These are phyloP conservation scores for Caloenas nicobarica DNA, from an alignment of 2,113 vertebrate genomes.

Conservation along the genomic window DNA sequence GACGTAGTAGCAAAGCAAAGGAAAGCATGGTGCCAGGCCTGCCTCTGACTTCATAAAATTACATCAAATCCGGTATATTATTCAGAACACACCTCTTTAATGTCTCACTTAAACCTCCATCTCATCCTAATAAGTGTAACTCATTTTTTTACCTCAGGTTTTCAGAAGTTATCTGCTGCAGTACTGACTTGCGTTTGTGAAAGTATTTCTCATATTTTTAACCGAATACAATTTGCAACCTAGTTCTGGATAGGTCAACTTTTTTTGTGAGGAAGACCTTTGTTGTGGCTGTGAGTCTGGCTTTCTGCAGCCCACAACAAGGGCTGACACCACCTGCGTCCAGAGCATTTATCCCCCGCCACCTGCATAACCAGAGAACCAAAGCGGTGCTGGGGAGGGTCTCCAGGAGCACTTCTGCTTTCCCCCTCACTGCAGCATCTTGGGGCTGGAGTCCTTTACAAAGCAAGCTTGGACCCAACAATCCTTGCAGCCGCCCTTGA, in stretches of 20 bases:
- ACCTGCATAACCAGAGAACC: neutral
- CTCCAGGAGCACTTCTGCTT: neutral
- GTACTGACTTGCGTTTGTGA: neutral
- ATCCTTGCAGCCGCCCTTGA: rapidly evolving
- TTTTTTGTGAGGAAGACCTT: neutral
- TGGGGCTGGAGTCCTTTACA: neutral
- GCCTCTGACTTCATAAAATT: slow-evolving; percentile 16
- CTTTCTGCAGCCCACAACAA: neutral
- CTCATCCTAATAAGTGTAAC: neutral
- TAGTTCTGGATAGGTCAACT: neutral
- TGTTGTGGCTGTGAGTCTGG: no score
- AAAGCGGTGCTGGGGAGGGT: neutral
- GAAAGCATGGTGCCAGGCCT: neutral
- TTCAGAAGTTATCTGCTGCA: neutral
- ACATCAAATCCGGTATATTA: slow-evolving; percentile 28
- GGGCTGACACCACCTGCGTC: no score
- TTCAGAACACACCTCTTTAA: slow-evolving; percentile 17
- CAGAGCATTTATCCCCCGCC: neutral
- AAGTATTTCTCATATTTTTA: neutral
- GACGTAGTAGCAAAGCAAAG: neutral
- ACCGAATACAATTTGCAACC: neutral
- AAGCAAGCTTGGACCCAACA: neutral
- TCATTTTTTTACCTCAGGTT: slow-evolving; percentile 12
- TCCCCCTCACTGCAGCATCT: neutral
- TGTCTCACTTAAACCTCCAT: slow-evolving; percentile 29